A percentile compares a stretch with the other conserved stretches of the same genome.
These are phyloP conservation scores for Phymastichus coffea DNA, from an alignment of 1,140 invertebrate species.

Conservation along the genomic window DNA sequence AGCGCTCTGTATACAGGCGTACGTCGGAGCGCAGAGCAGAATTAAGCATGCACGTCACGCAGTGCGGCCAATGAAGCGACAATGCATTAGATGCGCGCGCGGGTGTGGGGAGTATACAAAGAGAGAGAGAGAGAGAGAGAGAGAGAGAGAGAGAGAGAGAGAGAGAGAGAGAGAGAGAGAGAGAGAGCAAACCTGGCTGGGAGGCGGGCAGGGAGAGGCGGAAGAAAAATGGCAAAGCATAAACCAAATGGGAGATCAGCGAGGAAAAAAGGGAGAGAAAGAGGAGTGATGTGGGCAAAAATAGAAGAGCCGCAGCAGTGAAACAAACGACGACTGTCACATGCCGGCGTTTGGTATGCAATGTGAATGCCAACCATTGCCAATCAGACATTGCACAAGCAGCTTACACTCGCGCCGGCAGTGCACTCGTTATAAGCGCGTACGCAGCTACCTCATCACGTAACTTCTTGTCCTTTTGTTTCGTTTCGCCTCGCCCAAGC, in stretches of 20 bases:
- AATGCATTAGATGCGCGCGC: constrained; percentile 29
- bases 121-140: no score
- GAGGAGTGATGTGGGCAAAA: not conserved
- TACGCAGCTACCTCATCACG: not conserved
- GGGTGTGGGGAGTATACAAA: no score
- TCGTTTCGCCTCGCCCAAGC: no score
- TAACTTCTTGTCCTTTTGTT: no score
- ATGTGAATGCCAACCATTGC: constrained; percentile 30
- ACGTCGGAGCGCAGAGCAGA: not conserved
- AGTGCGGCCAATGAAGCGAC: constrained; percentile 34
- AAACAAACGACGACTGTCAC: constrained; percentile 31
- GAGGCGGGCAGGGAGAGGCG: no score
- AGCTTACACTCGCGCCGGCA: not conserved
- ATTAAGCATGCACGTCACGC: constrained; percentile 33
- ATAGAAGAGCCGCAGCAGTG: not conserved
- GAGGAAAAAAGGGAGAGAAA: not conserved
- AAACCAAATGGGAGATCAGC: constrained; percentile 25
- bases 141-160: no score
- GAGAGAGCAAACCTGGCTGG: not conserved
- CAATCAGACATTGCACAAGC: constrained; percentile 24
- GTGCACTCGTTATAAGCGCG: not conserved
- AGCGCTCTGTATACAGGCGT: no score
- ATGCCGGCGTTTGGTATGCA: constrained; percentile 16
- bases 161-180: constrained; percentile 1
- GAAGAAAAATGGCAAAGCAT: constrained; percentile 32